Evolutionary conservation across 2,113 vertebrate genomes (phyloP), one percentile per base, ranked within the genome.

Genomic region (Polyodon spathula): DNA sequence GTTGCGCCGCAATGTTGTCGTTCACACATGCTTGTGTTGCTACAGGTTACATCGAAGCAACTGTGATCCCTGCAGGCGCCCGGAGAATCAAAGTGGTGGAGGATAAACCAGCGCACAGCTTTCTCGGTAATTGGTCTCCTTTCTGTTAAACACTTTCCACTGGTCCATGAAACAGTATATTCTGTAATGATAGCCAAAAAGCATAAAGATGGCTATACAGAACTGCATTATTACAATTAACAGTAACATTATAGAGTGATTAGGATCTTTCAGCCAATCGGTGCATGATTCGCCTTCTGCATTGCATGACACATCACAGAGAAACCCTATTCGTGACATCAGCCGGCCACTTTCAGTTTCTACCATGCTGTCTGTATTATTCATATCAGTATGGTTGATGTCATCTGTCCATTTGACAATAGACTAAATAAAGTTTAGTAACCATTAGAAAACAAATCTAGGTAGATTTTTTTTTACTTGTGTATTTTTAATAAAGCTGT

Each of bases 51-150:
- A 89, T 98, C 1, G 94, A 98, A 82, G 96, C 96, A 1, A 83
- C 83, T 12, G 70, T 97, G 63, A 98, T 98, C 75, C 96, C 96
- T 4, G 90, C 86, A 1, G 94, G 95, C 59, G 96, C 96, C 3
- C 81, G 93, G 57, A 81, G 95, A 68, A 98, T 98, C 69, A 90
- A 92, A 63, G 92, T 98, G 61, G 91, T 97, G 67, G 95, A 98
- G 69, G 91, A 96, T 76, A 94, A 92, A 61, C 96, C 96, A 37
- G 95, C 91, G 43, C 95, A 97, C 80, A 97, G 94, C 77, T 98
- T 97, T 83, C 86, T 98, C 75, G 95, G 95, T 98, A 95, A 93
- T 60, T 68, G 54, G 50, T 58, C 37, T 66, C 11, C 44, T 61
- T 65, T 52, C 42, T 62, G 46, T 64, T 68, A 1, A 62, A 60